Conservation (phyloP, 2,797 vertebrate species). For the Hozukius guyotensis region DNA sequence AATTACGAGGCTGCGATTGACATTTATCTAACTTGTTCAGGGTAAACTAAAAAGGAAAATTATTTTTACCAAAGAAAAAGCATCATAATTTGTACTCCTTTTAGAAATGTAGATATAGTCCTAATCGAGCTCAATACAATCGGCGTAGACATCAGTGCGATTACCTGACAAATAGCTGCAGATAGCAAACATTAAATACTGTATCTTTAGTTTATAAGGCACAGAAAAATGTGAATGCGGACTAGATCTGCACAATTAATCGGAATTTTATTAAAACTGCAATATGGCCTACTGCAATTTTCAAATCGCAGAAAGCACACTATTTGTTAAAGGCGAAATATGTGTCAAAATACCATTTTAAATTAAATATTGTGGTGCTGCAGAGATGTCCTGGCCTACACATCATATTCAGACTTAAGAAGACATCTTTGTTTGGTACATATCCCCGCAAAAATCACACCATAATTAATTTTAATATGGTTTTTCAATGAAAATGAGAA, state of each 20-base stretch:
- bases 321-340: too few relatives aligned
- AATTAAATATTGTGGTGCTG: too few relatives aligned
- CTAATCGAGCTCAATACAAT: not conserved
- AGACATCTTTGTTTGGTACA: too few relatives aligned
- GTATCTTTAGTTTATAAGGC: not conserved
- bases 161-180: not conserved
- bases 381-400: too few relatives aligned
- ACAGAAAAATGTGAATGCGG: not conserved
- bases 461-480: fast-evolving
- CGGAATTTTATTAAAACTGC: too few relatives aligned
- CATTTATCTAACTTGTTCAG: not conserved
- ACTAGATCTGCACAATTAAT: too few relatives aligned
- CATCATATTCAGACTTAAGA: too few relatives aligned
- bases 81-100: not conserved
- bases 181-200: not conserved
- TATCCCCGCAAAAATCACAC: fast-evolving
- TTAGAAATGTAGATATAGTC: not conserved
- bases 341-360: too few relatives aligned
- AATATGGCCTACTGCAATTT: too few relatives aligned
- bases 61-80: not conserved
- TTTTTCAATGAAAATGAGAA: too few relatives aligned
- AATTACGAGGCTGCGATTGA: not conserved
- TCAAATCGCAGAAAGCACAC: too few relatives aligned
- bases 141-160: not conserved
- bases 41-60: not conserved